Conservation (phyloP, 1,140 invertebrate genomes). For the Aphidius ervi region DNA sequence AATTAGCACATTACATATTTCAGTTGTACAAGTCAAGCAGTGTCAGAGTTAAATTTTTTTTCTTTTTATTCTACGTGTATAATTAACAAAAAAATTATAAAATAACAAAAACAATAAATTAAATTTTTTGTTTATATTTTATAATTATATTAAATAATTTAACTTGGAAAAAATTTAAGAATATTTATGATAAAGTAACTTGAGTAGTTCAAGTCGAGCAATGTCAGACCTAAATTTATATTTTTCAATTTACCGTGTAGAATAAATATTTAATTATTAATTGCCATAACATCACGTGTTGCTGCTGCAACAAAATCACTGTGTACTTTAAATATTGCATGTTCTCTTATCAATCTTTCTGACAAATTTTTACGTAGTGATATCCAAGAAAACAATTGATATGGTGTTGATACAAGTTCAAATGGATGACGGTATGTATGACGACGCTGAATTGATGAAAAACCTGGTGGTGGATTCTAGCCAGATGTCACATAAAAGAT, state of each 20-base stretch:
- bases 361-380: constrained; percentile 86
- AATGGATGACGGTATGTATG: constrained; percentile 91
- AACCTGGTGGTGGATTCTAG: too few relatives aligned
- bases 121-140: constrained; percentile 4
- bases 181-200: too few relatives aligned
- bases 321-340: constrained; percentile 94
- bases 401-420: constrained; percentile 94
- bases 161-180: not conserved
- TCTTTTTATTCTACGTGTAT: too few relatives aligned
- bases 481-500: too few relatives aligned
- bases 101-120: not conserved
- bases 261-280: too few relatives aligned
- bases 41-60: too few relatives aligned
- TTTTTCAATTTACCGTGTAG: constrained; percentile 35
- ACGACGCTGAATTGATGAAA: constrained; percentile 83
- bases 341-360: constrained; percentile 88
- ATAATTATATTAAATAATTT: constrained; percentile 2
- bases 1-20: too few relatives aligned
- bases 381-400: constrained; percentile 92
- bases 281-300: constrained; percentile 87
- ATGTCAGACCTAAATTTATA: too few relatives aligned
- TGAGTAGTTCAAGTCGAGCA: too few relatives aligned
- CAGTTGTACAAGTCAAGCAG: too few relatives aligned
- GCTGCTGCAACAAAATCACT: constrained; percentile 97
- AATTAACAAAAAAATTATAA: too few relatives aligned